A percentile compares a stretch with the other conserved stretches of the same genome.
phyloP scores from a whole-genome alignment of 2,888 invertebrate genomes.

The Capitulum mitella region DNA sequence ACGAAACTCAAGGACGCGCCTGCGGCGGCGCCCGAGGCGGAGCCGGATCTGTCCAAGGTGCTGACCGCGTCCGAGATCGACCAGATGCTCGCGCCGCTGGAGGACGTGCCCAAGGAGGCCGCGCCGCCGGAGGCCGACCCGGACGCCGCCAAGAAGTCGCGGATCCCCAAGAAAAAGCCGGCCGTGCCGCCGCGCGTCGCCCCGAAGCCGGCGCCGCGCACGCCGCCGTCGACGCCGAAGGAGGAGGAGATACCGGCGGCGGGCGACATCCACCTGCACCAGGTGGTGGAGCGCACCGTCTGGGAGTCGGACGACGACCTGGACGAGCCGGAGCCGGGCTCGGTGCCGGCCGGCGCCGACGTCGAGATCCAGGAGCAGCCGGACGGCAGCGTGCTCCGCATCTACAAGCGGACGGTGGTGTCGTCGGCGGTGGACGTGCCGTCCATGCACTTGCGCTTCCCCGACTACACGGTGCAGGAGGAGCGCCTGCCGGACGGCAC shows the following conservation, averaged over 20 bases:
- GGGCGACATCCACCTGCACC: not conserved
- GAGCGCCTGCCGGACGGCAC: not conserved
- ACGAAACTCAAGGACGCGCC: not conserved
- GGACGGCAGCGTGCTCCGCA: conserved; percentile 1
- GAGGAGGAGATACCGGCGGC: not conserved
- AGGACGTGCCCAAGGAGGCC: not conserved
- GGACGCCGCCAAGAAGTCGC: not conserved
- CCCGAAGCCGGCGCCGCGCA: not conserved
- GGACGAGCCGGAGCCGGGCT: not conserved
- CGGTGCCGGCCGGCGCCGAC: not conserved
- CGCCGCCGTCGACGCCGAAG: not conserved
- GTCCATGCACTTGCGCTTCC: not conserved
- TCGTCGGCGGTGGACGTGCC: not conserved
- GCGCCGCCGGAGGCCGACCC: not conserved
- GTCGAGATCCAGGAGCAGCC: conserved; percentile 15
- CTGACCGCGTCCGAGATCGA: not conserved
- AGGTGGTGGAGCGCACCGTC: conserved; percentile 9
- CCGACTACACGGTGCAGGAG: not conserved
- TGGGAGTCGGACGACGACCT: not conserved
- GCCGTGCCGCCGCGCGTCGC: not conserved
- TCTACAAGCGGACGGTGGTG: conserved; percentile 3
- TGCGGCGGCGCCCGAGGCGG: not conserved
- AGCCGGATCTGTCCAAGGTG: not conserved
- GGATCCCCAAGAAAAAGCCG: not conserved
- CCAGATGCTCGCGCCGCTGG: not conserved